Conservation (phyloP, 2,113 vertebrate genomes). For the Dryoscopus gambensis region DNA sequence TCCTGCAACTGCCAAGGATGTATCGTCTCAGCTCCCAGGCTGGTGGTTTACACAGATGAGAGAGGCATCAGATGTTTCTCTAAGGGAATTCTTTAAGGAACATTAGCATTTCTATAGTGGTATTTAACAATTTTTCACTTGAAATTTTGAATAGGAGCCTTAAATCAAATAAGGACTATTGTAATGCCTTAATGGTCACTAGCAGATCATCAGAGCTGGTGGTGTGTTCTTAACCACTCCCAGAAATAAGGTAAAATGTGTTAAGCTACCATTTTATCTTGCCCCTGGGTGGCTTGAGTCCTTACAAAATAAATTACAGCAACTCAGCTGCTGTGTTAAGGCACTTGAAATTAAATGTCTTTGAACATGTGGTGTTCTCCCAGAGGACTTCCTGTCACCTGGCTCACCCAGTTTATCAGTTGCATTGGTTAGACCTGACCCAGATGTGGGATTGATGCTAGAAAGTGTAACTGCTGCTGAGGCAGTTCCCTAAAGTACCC, state of each 20-base stretch:
- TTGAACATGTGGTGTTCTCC: background rate
- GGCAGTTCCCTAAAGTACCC: background rate
- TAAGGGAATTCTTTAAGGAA: background rate
- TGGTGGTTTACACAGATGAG: background rate
- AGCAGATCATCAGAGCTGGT: background rate
- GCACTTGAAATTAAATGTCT: background rate
- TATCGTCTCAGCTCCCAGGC: background rate
- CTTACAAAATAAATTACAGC: background rate
- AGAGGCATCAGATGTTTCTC: background rate
- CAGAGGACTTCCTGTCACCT: background rate
- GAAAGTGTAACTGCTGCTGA: background rate
- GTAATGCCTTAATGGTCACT: background rate
- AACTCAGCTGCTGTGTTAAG: background rate
- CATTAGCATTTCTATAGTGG: background rate
- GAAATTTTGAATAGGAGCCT: background rate
- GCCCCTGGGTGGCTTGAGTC: background rate
- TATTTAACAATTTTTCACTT: background rate
- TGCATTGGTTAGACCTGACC: background rate
- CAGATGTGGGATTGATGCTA: background rate
- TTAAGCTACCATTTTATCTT: background rate
- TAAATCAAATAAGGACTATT: background rate
- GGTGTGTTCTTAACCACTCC: background rate
- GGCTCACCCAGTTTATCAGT: background rate
- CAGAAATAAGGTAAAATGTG: background rate
- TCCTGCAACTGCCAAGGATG: background rate